Evolutionary conservation across 2,797 vertebrate species (phyloP).

Genomic region (Acanthopagrus latus): DNA sequence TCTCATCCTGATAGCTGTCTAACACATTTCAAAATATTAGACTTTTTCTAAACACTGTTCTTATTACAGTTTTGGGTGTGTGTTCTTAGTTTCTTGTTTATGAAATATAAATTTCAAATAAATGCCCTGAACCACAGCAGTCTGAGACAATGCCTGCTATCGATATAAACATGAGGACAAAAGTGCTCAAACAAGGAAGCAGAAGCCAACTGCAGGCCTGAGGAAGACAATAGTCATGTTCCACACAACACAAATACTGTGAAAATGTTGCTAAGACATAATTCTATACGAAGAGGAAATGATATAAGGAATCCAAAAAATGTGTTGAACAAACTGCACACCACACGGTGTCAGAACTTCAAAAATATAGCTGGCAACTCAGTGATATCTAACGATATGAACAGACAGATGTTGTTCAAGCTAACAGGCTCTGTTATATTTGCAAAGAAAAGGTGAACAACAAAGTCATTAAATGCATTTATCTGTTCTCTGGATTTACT

Average conservation of each 20-base stretch:
- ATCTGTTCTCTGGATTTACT: background rate
- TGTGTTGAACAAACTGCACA: background rate
- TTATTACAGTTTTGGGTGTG: constrained; percentile 40
- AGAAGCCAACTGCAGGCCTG: constrained; percentile 1
- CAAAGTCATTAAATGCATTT: background rate
- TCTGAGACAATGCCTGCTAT: constrained; percentile 21
- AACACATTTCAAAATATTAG: constrained; percentile 54
- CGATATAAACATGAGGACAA: constrained; percentile 32
- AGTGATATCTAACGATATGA: background rate
- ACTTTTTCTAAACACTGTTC: constrained; percentile 65
- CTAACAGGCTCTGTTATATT: background rate
- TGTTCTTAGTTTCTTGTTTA: constrained; percentile 55
- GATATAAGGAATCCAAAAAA: background rate
- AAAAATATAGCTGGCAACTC: background rate
- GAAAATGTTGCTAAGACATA: background rate
- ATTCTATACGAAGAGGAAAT: background rate
- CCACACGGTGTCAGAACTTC: background rate
- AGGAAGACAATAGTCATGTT: background rate
- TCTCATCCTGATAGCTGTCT: constrained; percentile 45
- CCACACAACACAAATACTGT: background rate
- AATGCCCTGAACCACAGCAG: constrained; percentile 14
- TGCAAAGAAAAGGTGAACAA: background rate
- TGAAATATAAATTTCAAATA: constrained; percentile 36
- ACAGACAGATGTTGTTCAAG: background rate
- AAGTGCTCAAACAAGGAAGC: constrained; percentile 34